Percentiles rank a stretch among this genome's conserved stretches.
These are phyloP conservation scores for Sycophila sp. DNA, from an alignment of 1,140 invertebrate genomes.

Conservation along the genomic window DNA sequence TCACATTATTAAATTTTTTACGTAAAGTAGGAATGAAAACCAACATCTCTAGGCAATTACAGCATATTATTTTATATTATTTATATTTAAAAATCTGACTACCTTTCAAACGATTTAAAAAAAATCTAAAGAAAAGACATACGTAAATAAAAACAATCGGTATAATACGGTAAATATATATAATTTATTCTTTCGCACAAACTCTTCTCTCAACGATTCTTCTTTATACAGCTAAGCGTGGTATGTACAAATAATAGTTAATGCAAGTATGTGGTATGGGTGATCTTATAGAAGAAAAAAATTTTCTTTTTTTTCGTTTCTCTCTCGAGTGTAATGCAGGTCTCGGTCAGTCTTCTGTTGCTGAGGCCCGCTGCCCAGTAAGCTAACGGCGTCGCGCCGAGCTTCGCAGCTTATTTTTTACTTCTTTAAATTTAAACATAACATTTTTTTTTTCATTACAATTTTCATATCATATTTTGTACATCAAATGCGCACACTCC, in stretches of 20 bases:
- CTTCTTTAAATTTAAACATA: background rate
- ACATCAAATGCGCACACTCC: background rate
- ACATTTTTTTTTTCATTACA: background rate
- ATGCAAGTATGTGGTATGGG: slow-evolving; percentile 51
- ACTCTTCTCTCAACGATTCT: slow-evolving; percentile 48
- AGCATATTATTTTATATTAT: no score
- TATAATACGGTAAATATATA: slow-evolving; percentile 30
- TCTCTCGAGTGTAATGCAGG: slow-evolving; percentile 59
- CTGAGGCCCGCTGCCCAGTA: slow-evolving; percentile 53
- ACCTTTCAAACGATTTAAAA: no score
- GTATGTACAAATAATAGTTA: slow-evolving; percentile 64
- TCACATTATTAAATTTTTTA: no score
- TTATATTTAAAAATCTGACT: no score
- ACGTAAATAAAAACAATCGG: background rate
- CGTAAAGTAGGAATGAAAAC: no score
- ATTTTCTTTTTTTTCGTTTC: background rate
- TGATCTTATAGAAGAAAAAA: slow-evolving; percentile 14
- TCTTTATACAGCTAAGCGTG: slow-evolving; percentile 54
- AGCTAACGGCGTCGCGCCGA: background rate
- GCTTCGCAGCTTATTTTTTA: slow-evolving; percentile 11
- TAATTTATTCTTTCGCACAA: slow-evolving; percentile 62
- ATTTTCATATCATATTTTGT: no score
- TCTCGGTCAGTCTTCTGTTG: slow-evolving; percentile 65
- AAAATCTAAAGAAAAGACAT: no score
- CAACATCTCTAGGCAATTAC: no score